Evolutionary conservation across 2,113 vertebrate genomes (phyloP).

Genomic region (Tragelaphus scriptus): DNA sequence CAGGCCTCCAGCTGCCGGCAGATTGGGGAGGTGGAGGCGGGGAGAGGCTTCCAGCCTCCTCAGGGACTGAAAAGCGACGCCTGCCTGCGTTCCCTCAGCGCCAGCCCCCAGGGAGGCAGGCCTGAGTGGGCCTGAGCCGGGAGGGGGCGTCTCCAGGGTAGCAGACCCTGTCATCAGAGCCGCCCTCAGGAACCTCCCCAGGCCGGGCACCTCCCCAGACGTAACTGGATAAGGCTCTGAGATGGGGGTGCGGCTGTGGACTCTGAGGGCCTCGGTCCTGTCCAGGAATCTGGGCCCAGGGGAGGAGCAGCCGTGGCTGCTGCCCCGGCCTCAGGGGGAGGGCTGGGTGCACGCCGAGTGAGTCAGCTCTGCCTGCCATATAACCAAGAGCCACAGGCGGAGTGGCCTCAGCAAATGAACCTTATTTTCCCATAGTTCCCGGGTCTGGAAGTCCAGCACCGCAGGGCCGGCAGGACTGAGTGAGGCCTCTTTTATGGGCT

Average conservation of each 20-base stretch:
- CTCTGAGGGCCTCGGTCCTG: neutral
- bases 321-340: neutral
- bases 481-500: neutral
- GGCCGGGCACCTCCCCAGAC: neutral
- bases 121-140: neutral
- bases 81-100: neutral
- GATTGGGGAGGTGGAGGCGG: too few species aligned
- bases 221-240: neutral
- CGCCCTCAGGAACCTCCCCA: neutral
- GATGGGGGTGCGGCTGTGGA: fast-evolving
- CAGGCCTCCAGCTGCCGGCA: neutral
- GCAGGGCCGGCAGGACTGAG: fast-evolving
- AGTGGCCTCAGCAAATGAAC: too few species aligned
- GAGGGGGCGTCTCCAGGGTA: neutral
- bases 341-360: fast-evolving
- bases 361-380: fast-evolving
- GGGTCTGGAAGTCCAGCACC: neutral
- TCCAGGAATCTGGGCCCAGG: neutral
- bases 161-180: neutral
- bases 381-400: neutral
- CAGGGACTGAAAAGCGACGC: neutral
- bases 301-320: fast-evolving
- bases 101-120: neutral
- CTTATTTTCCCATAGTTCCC: neutral
- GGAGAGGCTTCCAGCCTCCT: neutral